Evolutionary conservation across 2,888 invertebrate genomes (phyloP).

Genomic region (Coleophora deauratella): DNA sequence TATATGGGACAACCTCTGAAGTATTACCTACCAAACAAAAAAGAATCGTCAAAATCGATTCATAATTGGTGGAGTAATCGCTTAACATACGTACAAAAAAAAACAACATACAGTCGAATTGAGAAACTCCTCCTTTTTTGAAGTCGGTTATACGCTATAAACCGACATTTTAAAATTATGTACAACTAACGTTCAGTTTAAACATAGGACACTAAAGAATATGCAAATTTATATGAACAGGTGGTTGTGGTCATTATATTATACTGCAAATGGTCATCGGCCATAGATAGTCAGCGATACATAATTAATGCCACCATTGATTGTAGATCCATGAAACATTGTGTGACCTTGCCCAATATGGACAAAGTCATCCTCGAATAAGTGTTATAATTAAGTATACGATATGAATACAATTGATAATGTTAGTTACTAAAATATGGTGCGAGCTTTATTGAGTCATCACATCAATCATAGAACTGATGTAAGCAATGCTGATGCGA

Average conservation of each 20-base stretch:
- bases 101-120: too few species aligned
- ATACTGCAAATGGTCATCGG: constrained; percentile 6
- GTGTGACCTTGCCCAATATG: constrained; percentile 21
- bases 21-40: too few species aligned
- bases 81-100: too few species aligned
- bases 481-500: too few species aligned
- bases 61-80: too few species aligned
- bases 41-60: too few species aligned
- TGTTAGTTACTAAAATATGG: constrained; percentile 12
- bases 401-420: constrained; percentile 18
- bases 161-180: too few species aligned
- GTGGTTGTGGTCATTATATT: constrained; percentile 7
- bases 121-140: too few species aligned
- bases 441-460: constrained; percentile 17
- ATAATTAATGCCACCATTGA: constrained; percentile 22
- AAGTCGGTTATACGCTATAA: too few species aligned
- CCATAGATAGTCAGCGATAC: constrained; percentile 14
- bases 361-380: constrained; percentile 16
- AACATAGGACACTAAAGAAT: constrained; percentile 2
- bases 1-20: too few species aligned
- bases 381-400: constrained; percentile 13
- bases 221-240: constrained; percentile 18
- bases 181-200: too few species aligned
- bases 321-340: constrained; percentile 15
- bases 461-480: not conserved